These are phyloP conservation scores for Lithophane semibrunnea DNA, from an alignment of 2,888 invertebrate species.

Conservation along the genomic window DNA sequence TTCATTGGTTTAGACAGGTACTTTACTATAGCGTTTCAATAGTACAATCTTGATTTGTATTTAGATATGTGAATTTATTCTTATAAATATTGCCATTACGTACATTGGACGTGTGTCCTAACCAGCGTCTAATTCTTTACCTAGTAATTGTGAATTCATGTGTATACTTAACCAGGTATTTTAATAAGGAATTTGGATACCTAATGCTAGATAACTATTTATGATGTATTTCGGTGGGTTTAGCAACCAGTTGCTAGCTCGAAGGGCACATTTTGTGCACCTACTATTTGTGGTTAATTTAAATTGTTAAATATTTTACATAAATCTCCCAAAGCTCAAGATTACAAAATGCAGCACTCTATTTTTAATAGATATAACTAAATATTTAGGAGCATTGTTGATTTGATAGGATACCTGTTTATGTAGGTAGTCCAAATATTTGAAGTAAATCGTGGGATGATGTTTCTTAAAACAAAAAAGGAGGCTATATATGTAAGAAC, in stretches of 20 bases:
- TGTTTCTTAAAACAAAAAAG: not conserved
- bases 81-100: not conserved
- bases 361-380: not conserved
- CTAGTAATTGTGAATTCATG: not conserved
- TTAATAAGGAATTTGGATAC: constrained; percentile 38
- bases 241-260: constrained; percentile 15
- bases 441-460: not conserved
- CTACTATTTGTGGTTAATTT: not conserved
- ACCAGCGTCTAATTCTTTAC: not conserved
- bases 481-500: no score
- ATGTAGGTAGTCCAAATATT: not conserved
- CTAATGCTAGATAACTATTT: not conserved
- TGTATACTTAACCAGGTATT: constrained; percentile 14
- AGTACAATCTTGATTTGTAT: not conserved
- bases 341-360: not conserved
- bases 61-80: not conserved
- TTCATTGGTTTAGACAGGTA: not conserved
- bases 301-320: constrained; percentile 8
- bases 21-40: constrained; percentile 2
- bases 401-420: not conserved
- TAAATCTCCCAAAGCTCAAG: not conserved
- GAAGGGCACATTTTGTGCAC: constrained; percentile 6
- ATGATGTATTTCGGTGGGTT: constrained; percentile 8
- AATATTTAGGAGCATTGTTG: not conserved
- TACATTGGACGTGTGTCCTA: not conserved